These are phyloP conservation scores for Neotragus pygmaeus DNA, from an alignment of 2,113 vertebrate genomes.

Conservation along the genomic window DNA sequence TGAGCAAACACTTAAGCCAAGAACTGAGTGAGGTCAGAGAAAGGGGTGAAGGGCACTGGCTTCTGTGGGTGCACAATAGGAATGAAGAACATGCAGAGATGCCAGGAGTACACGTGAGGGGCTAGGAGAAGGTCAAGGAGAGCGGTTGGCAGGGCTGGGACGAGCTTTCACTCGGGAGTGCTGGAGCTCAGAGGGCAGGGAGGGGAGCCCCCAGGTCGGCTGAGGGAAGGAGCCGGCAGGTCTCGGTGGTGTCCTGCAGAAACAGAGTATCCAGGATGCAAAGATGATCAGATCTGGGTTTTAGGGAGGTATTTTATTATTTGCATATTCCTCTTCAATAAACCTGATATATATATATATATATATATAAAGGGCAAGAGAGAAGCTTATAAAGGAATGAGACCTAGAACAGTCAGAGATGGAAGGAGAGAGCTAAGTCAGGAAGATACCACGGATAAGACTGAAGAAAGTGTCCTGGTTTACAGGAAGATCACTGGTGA, in stretches of 20 bases:
- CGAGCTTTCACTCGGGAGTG: neutral
- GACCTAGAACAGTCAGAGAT: neutral
- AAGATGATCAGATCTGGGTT: neutral
- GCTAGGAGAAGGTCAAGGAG: too few relatives aligned
- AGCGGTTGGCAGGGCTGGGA: too few relatives aligned
- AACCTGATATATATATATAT: neutral
- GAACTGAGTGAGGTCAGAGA: neutral
- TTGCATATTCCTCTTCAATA: neutral
- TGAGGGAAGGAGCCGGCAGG: rapidly evolving
- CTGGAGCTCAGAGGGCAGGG: rapidly evolving
- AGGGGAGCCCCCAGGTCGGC: neutral
- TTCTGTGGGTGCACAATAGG: neutral
- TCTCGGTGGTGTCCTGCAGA: neutral
- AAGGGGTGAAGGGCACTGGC: neutral
- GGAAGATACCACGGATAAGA: neutral
- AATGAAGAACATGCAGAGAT: too few relatives aligned
- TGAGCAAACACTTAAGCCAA: neutral
- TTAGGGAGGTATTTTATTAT: neutral
- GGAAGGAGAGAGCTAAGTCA: neutral
- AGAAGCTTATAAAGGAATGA: neutral
- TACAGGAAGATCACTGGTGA: neutral
- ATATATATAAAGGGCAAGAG: neutral
- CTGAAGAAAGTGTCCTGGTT: neutral
- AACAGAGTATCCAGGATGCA: neutral
- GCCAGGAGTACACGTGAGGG: neutral